Percentiles rank a stretch among this genome's conserved stretches.
Conservation (phyloP, 2,888 invertebrate species). For the Epirrhoe tristata region DNA sequence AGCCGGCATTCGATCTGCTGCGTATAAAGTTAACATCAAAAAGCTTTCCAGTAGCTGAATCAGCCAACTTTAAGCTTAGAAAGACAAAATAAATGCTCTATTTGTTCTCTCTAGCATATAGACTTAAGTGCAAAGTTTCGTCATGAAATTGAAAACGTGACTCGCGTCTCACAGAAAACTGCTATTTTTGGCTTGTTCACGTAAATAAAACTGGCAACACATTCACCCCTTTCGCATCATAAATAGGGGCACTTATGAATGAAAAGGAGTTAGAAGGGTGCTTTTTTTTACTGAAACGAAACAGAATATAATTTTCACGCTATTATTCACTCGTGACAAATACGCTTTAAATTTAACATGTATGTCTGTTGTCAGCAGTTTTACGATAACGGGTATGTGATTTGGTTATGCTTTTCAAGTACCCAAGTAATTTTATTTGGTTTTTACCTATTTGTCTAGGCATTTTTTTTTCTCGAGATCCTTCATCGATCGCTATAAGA, state of each 20-base stretch:
- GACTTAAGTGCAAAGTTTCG: conserved; percentile 32
- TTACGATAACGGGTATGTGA: background rate
- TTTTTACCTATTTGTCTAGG: conserved; percentile 8
- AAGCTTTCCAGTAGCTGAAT: conserved; percentile 13
- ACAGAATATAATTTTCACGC: conserved; percentile 15
- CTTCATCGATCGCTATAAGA: background rate
- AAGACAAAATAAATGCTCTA: conserved; percentile 25
- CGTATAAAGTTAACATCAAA: conserved; percentile 3
- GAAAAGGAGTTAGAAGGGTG: conserved; percentile 20
- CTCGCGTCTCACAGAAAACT: conserved; percentile 36
- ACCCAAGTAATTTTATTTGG: background rate
- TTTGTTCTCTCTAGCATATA: conserved; percentile 10
- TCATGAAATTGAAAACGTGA: conserved; percentile 44
- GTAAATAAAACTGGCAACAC: conserved; percentile 38
- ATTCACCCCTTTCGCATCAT: conserved; percentile 34
- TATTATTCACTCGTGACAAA: conserved; percentile 1
- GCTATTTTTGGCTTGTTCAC: conserved; percentile 38
- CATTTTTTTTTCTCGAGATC: background rate
- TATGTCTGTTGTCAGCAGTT: conserved; percentile 1
- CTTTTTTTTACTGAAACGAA: conserved; percentile 20
- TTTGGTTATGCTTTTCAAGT: conserved; percentile 1
- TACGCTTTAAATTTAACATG: background rate
- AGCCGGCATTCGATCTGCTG: background rate
- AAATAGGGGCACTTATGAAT: conserved; percentile 29
- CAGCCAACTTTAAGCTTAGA: conserved; percentile 11